Percentiles rank a stretch among this genome's conserved stretches.
These are phyloP conservation scores for Diorhabda elongata DNA, from an alignment of 1,140 invertebrate species.

Conservation along the genomic window DNA sequence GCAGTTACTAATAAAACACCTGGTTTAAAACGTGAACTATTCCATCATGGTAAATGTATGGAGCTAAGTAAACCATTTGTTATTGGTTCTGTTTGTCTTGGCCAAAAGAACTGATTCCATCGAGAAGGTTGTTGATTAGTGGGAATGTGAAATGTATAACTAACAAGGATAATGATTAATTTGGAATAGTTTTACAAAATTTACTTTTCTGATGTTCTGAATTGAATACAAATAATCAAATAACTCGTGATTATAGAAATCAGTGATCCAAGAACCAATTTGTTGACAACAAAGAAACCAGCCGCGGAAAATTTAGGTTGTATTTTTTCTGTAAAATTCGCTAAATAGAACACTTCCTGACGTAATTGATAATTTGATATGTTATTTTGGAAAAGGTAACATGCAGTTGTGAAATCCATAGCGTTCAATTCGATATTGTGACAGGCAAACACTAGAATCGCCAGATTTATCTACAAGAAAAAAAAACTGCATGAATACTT, in stretches of 20 bases:
- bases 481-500: neutral
- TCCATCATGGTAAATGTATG: no score
- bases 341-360: constrained; percentile 4
- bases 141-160: no score
- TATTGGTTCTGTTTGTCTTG: no score
- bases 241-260: constrained; percentile 12
- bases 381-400: constrained; percentile 20
- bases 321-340: constrained; percentile 8
- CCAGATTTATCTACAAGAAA: neutral
- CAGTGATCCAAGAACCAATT: neutral
- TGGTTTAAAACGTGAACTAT: no score
- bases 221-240: constrained; percentile 21
- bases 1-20: no score
- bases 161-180: no score
- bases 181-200: no score
- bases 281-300: constrained; percentile 18
- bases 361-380: constrained; percentile 8
- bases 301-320: constrained; percentile 8
- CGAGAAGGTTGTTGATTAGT: no score
- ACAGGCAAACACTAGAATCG: neutral
- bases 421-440: constrained; percentile 4
- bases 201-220: constrained; percentile 7
- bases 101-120: no score
- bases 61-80: no score
- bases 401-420: constrained; percentile 13